These are phyloP conservation scores for Xyrichtys novacula DNA, from an alignment of 2,797 vertebrate genomes.

Conservation along the genomic window DNA sequence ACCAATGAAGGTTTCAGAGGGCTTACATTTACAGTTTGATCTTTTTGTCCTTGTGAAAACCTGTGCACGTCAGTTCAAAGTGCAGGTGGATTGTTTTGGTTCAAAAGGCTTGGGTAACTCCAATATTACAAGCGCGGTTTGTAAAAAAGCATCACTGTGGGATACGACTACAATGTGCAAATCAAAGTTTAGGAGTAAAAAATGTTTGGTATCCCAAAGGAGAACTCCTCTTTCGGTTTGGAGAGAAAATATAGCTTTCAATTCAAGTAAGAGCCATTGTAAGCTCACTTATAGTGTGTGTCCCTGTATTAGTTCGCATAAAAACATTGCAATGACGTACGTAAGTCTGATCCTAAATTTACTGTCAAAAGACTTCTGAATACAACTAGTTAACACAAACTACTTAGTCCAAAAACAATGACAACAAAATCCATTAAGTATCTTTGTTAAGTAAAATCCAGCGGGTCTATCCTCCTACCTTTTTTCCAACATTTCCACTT, in stretches of 20 bases:
- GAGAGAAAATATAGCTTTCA: neutral
- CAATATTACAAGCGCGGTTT: neutral
- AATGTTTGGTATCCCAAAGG: neutral
- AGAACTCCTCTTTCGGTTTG: neutral
- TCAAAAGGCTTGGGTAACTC: neutral
- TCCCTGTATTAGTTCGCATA: neutral
- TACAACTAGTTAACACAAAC: neutral
- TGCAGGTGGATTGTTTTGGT: neutral
- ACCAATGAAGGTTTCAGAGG: neutral
- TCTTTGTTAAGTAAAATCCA: neutral
- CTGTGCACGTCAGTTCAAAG: neutral
- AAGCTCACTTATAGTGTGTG: neutral
- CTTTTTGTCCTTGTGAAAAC: neutral
- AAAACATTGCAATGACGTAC: neutral
- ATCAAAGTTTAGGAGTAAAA: neutral
- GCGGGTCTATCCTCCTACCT: constrained; percentile 63
- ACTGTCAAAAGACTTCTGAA: neutral
- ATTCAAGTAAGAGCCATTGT: neutral
- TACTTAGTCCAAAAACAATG: neutral
- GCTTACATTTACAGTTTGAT: neutral
- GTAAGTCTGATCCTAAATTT: neutral
- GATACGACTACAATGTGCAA: neutral
- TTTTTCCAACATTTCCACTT: constrained; percentile 79
- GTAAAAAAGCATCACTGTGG: neutral
- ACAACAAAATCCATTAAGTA: neutral